These are phyloP conservation scores for Aplodontia rufa DNA, from an alignment of 2,113 vertebrate genomes.

Conservation along the genomic window DNA sequence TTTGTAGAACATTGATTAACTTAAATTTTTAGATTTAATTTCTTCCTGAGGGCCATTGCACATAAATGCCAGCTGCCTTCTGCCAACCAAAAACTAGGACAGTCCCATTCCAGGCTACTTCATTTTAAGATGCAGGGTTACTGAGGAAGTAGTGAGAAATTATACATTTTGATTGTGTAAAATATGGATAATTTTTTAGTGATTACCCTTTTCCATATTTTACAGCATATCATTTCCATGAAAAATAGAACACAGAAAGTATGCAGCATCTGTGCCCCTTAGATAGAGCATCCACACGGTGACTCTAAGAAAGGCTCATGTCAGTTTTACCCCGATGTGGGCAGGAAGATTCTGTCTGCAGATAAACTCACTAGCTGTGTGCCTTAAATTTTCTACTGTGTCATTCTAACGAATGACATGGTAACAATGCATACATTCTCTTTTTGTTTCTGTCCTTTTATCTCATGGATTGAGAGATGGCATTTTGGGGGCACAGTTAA, in stretches of 20 bases:
- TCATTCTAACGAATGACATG: background rate
- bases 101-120: background rate
- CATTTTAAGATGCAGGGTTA: background rate
- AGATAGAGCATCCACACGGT: fast-evolving
- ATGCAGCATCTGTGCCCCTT: background rate
- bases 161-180: background rate
- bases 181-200: background rate
- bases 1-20: background rate
- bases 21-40: constrained; percentile 33
- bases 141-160: background rate
- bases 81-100: background rate
- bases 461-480: background rate
- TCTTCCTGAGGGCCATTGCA: background rate
- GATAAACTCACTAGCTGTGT: background rate
- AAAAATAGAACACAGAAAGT: background rate
- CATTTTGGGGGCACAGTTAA: background rate
- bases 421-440: background rate
- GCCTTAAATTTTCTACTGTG: background rate
- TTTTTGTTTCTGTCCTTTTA: background rate
- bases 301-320: background rate
- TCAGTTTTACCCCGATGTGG: too few species aligned
- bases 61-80: constrained; percentile 30
- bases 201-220: background rate
- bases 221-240: background rate
- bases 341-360: background rate